Evolutionary conservation across 1,140 invertebrate genomes (phyloP), one percentile per base, ranked within the genome.

Genomic region (Polypedilum pembai): DNA sequence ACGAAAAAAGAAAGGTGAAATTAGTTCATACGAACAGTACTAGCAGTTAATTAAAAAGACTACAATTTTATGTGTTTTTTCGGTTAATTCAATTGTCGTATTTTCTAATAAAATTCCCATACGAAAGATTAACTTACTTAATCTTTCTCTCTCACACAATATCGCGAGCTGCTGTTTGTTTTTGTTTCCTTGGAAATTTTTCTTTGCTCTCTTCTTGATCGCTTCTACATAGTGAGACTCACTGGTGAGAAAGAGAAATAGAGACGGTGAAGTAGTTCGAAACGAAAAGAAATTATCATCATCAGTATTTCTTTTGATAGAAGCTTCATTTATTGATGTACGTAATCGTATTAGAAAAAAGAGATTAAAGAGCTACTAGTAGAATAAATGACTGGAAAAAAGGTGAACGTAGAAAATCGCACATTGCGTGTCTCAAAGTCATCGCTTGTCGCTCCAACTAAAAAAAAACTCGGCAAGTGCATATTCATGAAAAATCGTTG

Each of bases 61-160:
- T 12, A 56, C 12, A 15, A 56, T 56, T 56, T 56, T 56, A 56
- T 56, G 45, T 56, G 24, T 56, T 15, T 69, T 69, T 69, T 69
- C 20, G 65, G 65, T 20, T 69, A 69, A 69, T 69, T 20, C 65
- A 69, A 69, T 69, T 69, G 65, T 69, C 17, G 17, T 21, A 17
- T 56, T 56, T 69, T 69, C 65, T 69, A 20, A 69, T 69, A 33
- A 33, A 56, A 69, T 69, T 69, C 65, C 65, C 65, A 69, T 18
- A 69, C 65, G 10, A 56, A 56, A 33, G 5, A 56, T 56, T 56
- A 56, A 15, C 41, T 45, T 45, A 45, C 45, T 56, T 56, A 56
- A 8, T 56, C 15, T 56, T 33, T 33, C 24, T 33, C 24, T 33
- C 24, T 33, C 24, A 33, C 24, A 33, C 24, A 33, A 33, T 33